Base-by-base conservation (phyloP, 2,888 invertebrate species). In the Stramonita haemastoma region DNA sequence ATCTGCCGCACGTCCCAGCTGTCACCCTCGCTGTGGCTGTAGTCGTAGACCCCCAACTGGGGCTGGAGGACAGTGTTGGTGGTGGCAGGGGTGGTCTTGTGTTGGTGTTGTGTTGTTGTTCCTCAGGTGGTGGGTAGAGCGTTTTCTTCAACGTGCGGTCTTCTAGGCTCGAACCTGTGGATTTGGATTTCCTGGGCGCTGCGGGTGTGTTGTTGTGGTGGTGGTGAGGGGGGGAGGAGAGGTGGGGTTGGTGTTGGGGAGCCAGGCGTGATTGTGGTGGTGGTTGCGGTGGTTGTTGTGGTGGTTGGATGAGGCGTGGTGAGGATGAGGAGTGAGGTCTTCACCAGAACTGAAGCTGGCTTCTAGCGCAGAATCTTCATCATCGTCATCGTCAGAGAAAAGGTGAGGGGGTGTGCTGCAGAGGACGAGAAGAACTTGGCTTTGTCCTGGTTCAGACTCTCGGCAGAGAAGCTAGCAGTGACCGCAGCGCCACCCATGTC, bases 401-500 rank as follows among this genome's bases (percentile, higher is more conserved):
- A 26, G 29, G 84, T 34, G n/a, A 70, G 26, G 11, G 88, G 88
- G 60, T 70, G 70, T 8, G n/a, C n/a, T 8, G n/a, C 26, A 46
- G 46, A 46, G 46, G 46, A n/a, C n/a, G n/a, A n/a, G 70, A 26
- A n/a, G 29, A 26, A 26, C 26, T 66, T 66, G 84, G 83, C 19
- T 46, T 26, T 29, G 5, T 77, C 46, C 26, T 46, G 36, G 46
- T 0, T 15, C 19, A 70, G 36, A 15, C 88, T 88, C 56, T 90
- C 90, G 13, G 85, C 87, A 5, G 90, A 90, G 32, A 90, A 88
- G 81, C 81, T 88, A 22, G 90, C 81, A 4, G 57, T 86, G 29
- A 88, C 79, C 46, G 8, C 46, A 46, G 46, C 46, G 46, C 4
- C 46, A 8, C 46, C 46, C 46, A 8, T 5, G 2, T 8, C 46